Evolutionary conservation across 1,140 invertebrate species (phyloP).

Genomic region (Drosophila saltans): DNA sequence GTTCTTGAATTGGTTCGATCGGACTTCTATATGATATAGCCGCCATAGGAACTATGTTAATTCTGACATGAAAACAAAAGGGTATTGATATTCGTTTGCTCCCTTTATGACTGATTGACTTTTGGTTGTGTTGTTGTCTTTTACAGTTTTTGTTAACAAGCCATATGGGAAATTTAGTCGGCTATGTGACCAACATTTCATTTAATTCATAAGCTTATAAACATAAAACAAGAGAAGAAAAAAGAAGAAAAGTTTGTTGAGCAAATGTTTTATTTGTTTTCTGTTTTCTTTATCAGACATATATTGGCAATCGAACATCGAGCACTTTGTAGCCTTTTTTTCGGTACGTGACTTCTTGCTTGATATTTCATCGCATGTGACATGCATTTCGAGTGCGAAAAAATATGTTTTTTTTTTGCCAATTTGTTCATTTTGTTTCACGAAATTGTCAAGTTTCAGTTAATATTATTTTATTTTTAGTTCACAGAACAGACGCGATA

Average conservation of each 20-base stretch:
- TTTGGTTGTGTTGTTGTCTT: conserved; percentile 40
- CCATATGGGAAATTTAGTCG: conserved; percentile 64
- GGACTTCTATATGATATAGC: too few relatives aligned
- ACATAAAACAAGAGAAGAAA: conserved; percentile 19
- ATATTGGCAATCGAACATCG: conserved; percentile 61
- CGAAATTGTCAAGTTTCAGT: background rate
- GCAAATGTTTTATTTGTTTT: conserved; percentile 8
- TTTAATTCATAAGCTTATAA: conserved; percentile 40
- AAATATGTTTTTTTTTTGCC: conserved; percentile 20
- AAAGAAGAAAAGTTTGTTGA: conserved; percentile 22
- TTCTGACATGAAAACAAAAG: too few relatives aligned
- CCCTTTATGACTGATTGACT: conserved; percentile 25
- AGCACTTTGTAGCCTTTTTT: conserved; percentile 49
- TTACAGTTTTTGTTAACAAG: conserved; percentile 47
- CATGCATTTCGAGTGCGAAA: conserved; percentile 59
- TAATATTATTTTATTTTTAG: conserved; percentile 23
- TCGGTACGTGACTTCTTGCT: conserved; percentile 55
- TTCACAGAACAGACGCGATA: conserved; percentile 15
- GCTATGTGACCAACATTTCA: conserved; percentile 38
- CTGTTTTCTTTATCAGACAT: conserved; percentile 37
- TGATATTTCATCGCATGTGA: conserved; percentile 61
- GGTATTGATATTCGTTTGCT: background rate
- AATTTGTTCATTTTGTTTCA: conserved; percentile 18
- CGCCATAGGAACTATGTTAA: too few relatives aligned
- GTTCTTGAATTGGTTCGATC: too few relatives aligned